Evolutionary conservation across 2,797 vertebrate species (phyloP).

Genomic region (Neosilurus hyrtlii): DNA sequence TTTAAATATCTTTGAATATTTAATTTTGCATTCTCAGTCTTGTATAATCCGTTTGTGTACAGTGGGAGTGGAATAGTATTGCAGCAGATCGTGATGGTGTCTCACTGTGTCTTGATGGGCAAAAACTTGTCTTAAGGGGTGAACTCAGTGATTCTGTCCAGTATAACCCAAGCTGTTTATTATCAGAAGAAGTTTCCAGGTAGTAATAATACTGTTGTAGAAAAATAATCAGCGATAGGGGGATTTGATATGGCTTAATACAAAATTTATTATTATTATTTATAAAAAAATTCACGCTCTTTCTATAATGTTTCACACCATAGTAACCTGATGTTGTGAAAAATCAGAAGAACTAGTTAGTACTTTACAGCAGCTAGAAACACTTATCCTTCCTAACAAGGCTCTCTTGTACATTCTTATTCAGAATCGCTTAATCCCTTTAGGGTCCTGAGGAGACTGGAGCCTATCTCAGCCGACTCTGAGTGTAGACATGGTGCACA

Average conservation of each 20-base stretch:
- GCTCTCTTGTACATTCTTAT: too few relatives aligned
- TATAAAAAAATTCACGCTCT: neutral
- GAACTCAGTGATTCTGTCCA: neutral
- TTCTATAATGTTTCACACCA: neutral
- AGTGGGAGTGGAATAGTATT: neutral
- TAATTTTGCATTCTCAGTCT: neutral
- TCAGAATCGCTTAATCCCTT: too few relatives aligned
- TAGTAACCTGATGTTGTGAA: neutral
- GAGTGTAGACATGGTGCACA: too few relatives aligned
- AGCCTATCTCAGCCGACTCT: too few relatives aligned
- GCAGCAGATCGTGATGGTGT: neutral
- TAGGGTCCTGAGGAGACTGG: too few relatives aligned
- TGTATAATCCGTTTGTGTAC: neutral
- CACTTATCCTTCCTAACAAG: neutral
- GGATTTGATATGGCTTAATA: neutral
- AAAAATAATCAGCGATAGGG: neutral
- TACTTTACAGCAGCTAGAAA: neutral
- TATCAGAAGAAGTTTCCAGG: neutral
- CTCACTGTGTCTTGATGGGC: neutral
- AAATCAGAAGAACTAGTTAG: neutral
- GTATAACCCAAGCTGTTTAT: neutral
- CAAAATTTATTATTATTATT: neutral
- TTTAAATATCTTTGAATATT: neutral
- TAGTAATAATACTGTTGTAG: neutral
- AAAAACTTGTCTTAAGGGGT: neutral